These are phyloP conservation scores for Zaprionus ornatus DNA, from an alignment of 1,140 invertebrate species.

Conservation along the genomic window DNA sequence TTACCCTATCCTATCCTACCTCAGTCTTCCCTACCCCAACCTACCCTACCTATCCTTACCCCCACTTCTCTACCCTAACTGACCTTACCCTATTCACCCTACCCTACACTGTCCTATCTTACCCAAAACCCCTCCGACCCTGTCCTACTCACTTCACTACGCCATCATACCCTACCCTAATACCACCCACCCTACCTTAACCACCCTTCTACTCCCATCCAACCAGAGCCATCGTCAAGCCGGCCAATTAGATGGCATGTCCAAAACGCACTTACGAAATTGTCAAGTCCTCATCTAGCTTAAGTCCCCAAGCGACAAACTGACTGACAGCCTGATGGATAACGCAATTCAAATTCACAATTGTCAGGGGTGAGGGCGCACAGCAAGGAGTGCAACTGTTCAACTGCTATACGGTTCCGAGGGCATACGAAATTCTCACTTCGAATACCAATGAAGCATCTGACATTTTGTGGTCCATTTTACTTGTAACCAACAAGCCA, in stretches of 20 bases:
- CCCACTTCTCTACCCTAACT: not conserved
- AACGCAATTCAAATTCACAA: conserved; percentile 10
- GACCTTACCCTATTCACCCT: not conserved
- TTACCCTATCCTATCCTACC: not conserved
- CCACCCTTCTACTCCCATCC: not conserved
- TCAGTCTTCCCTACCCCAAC: not conserved
- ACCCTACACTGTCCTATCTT: not conserved
- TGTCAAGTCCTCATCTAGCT: not conserved
- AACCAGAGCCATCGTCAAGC: not conserved
- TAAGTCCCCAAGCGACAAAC: not conserved
- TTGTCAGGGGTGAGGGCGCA: not conserved
- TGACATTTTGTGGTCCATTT: not conserved
- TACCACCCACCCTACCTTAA: not conserved
- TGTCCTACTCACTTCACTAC: not conserved
- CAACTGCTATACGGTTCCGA: not conserved
- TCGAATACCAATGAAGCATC: conserved; percentile 4
- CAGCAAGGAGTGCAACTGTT: not conserved
- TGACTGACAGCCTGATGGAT: conserved; percentile 4
- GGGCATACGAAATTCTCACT: conserved; percentile 1
- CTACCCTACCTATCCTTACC: not conserved
- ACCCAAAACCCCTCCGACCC: not conserved
- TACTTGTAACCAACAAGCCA: not conserved
- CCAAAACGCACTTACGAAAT: conserved; percentile 1
- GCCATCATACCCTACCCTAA: not conserved
- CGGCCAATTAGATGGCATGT: conserved; percentile 5